Evolutionary conservation across 2,113 vertebrate genomes (phyloP), one percentile per base, ranked within the genome.

Genomic region (Axis porcinus): DNA sequence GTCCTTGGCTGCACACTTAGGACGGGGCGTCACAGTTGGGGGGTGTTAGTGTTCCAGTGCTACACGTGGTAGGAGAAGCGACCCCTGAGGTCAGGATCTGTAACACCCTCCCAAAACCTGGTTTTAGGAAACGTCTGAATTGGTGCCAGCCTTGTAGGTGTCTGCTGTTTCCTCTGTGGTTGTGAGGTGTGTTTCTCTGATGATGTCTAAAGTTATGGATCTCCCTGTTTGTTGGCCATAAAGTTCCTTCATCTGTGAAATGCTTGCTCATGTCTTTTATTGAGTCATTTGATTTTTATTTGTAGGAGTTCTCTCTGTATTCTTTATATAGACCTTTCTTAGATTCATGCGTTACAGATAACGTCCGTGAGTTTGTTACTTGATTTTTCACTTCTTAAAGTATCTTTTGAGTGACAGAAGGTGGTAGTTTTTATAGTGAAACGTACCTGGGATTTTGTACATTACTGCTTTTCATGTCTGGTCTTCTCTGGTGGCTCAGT

Each of bases 51-150:
- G 21, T 14, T 57, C 67, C 52, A 27, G 16, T 7, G 17, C 40
- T 14, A 4, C 11, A 27, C 0, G 1, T 5, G 6, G 27, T 1
- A 36, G 15, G 19, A 6, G 28, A 19, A 33, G 36, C 19, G 10
- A 19, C 6, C 47, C 12, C n/a, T 10, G 1, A 2, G 21, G 7
- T 16, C 33, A 7, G 11, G 7, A 1, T 25, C n/a, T 43, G 27
- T 17, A 5, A 17, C 15, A 2, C 7, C 40, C 33, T n/a, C 45
- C 47, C 25, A 7, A 36, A 30, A 23, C 25, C 27, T 58, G 47
- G 15, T 21, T 64, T 64, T 14, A 2, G 57, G 45, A 9, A 25
- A 30, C 12, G 0, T 40, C 62, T 27, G 16, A 25, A 12, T 33
- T 40, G 15, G 6, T 33, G 30, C 60, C 43, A 3, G 1, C 27